These are phyloP conservation scores for Silvanus unidentatus DNA, from an alignment of 2,888 invertebrate species.

Conservation along the genomic window DNA sequence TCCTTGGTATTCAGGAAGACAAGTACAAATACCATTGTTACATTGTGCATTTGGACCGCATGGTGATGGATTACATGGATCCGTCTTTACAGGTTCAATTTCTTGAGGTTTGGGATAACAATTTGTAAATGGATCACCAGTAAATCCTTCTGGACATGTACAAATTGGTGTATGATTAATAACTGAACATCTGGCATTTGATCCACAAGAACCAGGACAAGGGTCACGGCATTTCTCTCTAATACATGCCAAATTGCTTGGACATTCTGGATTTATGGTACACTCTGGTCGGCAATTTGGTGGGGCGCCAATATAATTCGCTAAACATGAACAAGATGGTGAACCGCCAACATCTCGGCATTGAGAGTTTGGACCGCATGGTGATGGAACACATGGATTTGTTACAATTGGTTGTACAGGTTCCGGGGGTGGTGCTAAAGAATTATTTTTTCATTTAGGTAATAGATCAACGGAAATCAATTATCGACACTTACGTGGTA, in stretches of 20 bases:
- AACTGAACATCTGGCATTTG: constrained; percentile 67
- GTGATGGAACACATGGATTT: constrained; percentile 71
- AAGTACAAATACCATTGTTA: constrained; percentile 62
- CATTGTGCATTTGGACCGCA: constrained; percentile 61
- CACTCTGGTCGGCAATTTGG: constrained; percentile 65
- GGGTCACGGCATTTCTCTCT: constrained; percentile 72
- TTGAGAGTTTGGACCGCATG: constrained; percentile 65
- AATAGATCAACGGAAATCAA: constrained; percentile 2
- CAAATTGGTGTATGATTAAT: constrained; percentile 73
- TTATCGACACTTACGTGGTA: constrained; percentile 37
- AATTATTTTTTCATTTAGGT: constrained; percentile 4
- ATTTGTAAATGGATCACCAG: constrained; percentile 54
- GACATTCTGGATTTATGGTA: constrained; percentile 66
- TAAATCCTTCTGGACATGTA: constrained; percentile 53
- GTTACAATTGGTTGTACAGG: constrained; percentile 33
- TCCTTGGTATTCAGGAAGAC: constrained; percentile 62
- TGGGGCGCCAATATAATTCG: constrained; percentile 62
- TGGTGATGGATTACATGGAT: constrained; percentile 61
- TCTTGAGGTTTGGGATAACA: constrained; percentile 38
- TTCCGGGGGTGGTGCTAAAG: constrained; percentile 28
- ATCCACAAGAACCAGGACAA: constrained; percentile 72
- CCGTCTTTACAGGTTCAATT: constrained; percentile 18
- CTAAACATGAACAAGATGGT: constrained; percentile 60
- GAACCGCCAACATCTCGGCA: constrained; percentile 54
- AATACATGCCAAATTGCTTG: constrained; percentile 67